These are phyloP conservation scores for Polypterus senegalus DNA, from an alignment of 2,113 vertebrate species.

Conservation along the genomic window DNA sequence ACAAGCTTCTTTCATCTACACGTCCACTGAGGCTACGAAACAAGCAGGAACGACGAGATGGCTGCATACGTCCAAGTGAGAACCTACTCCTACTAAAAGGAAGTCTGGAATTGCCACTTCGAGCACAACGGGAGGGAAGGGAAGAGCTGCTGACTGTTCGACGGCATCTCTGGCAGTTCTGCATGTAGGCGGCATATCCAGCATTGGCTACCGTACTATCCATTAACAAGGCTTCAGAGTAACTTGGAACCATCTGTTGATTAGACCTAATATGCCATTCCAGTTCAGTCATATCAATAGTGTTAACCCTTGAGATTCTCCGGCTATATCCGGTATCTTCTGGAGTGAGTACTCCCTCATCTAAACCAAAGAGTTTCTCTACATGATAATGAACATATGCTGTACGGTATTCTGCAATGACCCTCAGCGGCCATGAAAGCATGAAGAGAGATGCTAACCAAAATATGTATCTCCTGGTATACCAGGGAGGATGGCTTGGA, in stretches of 20 bases:
- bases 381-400: slow-evolving; percentile 61
- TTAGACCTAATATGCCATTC: slow-evolving; percentile 69
- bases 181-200: slow-evolving; percentile 42
- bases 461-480: slow-evolving; percentile 48
- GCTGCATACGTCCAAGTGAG: slow-evolving; percentile 44
- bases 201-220: slow-evolving; percentile 20
- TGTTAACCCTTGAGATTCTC: slow-evolving; percentile 51
- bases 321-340: slow-evolving; percentile 18
- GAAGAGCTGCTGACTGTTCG: slow-evolving; percentile 51
- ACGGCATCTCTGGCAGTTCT: slow-evolving; percentile 49
- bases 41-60: slow-evolving; percentile 32
- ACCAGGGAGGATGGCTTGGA: slow-evolving; percentile 51
- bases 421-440: slow-evolving; percentile 54
- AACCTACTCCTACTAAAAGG: slow-evolving; percentile 56
- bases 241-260: slow-evolving; percentile 62
- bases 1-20: neutral
- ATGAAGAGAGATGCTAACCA: slow-evolving; percentile 50
- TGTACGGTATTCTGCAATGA: slow-evolving; percentile 47
- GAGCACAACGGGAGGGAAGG: slow-evolving; percentile 35
- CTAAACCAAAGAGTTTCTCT: slow-evolving; percentile 58
- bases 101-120: slow-evolving; percentile 35
- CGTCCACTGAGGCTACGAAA: slow-evolving; percentile 51
- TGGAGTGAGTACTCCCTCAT: slow-evolving; percentile 29
- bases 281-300: slow-evolving; percentile 58
- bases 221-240: slow-evolving; percentile 60